These are phyloP conservation scores for Archocentrus centrarchus DNA, from an alignment of 2,113 vertebrate species.

Conservation along the genomic window DNA sequence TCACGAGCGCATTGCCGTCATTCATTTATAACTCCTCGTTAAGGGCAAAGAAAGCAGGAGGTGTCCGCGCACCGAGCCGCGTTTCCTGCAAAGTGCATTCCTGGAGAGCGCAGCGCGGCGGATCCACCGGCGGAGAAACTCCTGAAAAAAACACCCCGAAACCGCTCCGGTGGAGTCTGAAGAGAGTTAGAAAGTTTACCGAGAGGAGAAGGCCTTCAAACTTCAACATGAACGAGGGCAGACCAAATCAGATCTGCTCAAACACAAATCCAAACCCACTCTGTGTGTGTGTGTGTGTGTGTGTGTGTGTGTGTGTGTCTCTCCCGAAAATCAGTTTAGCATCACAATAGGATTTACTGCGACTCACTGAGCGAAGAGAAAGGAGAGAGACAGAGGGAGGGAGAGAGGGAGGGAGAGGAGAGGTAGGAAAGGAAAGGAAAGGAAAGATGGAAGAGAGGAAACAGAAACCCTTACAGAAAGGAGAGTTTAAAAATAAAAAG, in stretches of 20 bases:
- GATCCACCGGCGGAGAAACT: constrained; percentile 1
- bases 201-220: constrained; percentile 1
- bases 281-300: constrained; percentile 75
- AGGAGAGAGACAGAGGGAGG: constrained; percentile 41
- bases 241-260: constrained; percentile 7
- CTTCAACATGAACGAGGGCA: not conserved
- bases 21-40: constrained; percentile 32
- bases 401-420: rapidly evolving
- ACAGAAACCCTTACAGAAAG: not conserved
- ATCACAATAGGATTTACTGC: constrained; percentile 92
- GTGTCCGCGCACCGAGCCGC: constrained; percentile 27
- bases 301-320: constrained; percentile 78
- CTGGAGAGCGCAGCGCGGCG: constrained; percentile 30
- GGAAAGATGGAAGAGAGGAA: not conserved
- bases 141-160: not conserved
- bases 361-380: constrained; percentile 87
- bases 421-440: constrained; percentile 76
- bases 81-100: constrained; percentile 63
- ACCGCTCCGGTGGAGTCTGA: not conserved
- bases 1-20: constrained; percentile 46
- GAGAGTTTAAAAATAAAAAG: not conserved
- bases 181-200: not conserved
- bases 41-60: not conserved
- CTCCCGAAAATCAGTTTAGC: constrained; percentile 86
- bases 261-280: constrained; percentile 41